These are phyloP conservation scores for Scaptomyza caliginosa DNA, from an alignment of 2,888 invertebrate species.

Conservation along the genomic window DNA sequence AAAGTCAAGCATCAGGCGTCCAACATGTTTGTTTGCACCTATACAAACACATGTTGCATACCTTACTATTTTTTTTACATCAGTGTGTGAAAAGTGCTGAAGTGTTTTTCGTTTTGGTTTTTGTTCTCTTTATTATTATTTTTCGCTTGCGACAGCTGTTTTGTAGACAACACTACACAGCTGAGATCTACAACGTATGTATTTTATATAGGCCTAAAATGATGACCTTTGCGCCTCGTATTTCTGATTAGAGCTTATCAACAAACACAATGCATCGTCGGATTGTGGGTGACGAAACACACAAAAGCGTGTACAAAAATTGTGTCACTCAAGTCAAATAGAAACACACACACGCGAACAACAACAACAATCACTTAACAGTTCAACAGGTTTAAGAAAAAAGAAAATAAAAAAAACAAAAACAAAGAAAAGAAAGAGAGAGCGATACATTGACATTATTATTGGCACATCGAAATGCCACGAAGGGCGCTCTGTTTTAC, in stretches of 20 bases:
- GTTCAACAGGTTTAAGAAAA: conserved; percentile 49
- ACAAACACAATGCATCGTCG: conserved; percentile 5
- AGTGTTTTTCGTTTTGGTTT: background rate
- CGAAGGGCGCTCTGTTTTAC: conserved; percentile 35
- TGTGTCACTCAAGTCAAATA: conserved; percentile 21
- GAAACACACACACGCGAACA: conserved; percentile 7
- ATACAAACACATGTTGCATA: background rate
- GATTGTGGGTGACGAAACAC: conserved; percentile 44
- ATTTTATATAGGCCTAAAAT: background rate
- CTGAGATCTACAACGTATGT: conserved; percentile 8
- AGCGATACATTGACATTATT: conserved; percentile 19
- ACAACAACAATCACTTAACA: conserved; percentile 22
- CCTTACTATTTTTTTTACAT: background rate
- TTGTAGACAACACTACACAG: conserved; percentile 1
- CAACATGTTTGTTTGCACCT: conserved; percentile 54
- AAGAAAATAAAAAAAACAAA: background rate
- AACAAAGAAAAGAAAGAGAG: conserved; percentile 19
- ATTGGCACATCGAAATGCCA: conserved; percentile 34
- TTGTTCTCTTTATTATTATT: background rate
- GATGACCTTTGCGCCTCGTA: conserved; percentile 36
- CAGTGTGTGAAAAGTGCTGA: conserved; percentile 32
- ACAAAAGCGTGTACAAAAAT: background rate
- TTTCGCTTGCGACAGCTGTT: conserved; percentile 18
- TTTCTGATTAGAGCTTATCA: conserved; percentile 49
- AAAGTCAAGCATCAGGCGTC: conserved; percentile 54